phyloP scores from a whole-genome alignment of 2,113 vertebrate species.

The Calyptomena viridis region DNA sequence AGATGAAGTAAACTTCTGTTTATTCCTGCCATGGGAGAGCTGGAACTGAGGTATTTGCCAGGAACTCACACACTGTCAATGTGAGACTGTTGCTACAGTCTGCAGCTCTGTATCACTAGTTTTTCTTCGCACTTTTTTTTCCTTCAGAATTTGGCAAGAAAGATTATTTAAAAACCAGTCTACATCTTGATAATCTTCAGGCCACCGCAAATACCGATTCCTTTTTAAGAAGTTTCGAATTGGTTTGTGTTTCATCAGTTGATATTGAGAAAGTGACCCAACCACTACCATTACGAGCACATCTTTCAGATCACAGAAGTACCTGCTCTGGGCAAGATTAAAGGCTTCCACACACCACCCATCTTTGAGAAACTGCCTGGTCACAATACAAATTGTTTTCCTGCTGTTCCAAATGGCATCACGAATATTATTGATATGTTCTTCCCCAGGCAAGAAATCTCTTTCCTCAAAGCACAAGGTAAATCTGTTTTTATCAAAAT shows the following conservation, averaged over 20 bases:
- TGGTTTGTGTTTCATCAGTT: slow-evolving; percentile 79
- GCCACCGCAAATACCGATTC: slow-evolving; percentile 82
- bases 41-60: background rate
- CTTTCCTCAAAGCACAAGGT: slow-evolving; percentile 88
- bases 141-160: slow-evolving; percentile 72
- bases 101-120: background rate
- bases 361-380: slow-evolving; percentile 86
- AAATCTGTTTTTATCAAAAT: slow-evolving; percentile 80
- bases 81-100: background rate
- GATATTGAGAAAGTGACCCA: slow-evolving; percentile 83
- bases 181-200: slow-evolving; percentile 86
- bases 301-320: slow-evolving; percentile 76
- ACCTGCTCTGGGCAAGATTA: slow-evolving; percentile 80
- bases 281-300: slow-evolving; percentile 84
- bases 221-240: slow-evolving; percentile 78
- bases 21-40: background rate
- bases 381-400: slow-evolving; percentile 86
- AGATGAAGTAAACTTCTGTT: background rate
- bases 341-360: slow-evolving; percentile 93
- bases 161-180: slow-evolving; percentile 85
- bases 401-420: slow-evolving; percentile 85
- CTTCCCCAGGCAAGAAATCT: slow-evolving; percentile 87
- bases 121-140: slow-evolving; percentile 55
- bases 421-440: slow-evolving; percentile 84
- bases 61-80: background rate